phyloP scores from a whole-genome alignment of 1,140 invertebrate species.

The Drosophila nigrodunni region DNA sequence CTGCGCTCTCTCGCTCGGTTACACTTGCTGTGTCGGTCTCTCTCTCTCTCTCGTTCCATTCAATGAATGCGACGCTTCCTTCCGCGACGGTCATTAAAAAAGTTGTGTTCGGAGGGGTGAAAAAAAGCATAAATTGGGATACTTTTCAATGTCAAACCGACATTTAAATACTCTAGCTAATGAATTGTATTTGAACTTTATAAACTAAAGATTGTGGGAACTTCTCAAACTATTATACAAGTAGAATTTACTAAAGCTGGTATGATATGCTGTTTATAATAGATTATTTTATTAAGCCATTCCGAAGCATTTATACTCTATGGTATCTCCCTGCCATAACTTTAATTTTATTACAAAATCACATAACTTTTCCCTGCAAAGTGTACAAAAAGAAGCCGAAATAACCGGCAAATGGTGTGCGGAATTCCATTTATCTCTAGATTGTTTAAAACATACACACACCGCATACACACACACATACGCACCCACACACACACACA shows the following conservation, averaged over 20 bases:
- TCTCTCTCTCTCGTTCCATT: conserved; percentile 57
- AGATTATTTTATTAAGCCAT: no score
- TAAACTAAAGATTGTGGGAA: no score
- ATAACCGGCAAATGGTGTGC: conserved; percentile 37
- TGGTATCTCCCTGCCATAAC: no score
- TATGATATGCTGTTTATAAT: no score
- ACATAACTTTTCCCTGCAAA: background rate
- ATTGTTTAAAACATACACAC: conserved; percentile 59
- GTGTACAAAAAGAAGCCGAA: background rate
- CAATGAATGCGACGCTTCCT: conserved; percentile 63
- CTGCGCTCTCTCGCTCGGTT: background rate
- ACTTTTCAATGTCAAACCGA: background rate
- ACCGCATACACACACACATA: background rate
- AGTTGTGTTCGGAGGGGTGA: conserved; percentile 20
- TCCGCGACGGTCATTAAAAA: conserved; percentile 64
- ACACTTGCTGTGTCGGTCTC: conserved; percentile 18
- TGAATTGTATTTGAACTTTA: background rate
- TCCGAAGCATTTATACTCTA: no score
- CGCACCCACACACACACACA: background rate
- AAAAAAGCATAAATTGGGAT: conserved; percentile 9
- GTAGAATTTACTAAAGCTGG: no score
- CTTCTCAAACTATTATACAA: no score
- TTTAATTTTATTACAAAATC: background rate
- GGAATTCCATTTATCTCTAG: conserved; percentile 53
- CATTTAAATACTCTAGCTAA: background rate